Evolutionary conservation across 2,888 invertebrate species (phyloP).

Genomic region (Agyllia agylla): DNA sequence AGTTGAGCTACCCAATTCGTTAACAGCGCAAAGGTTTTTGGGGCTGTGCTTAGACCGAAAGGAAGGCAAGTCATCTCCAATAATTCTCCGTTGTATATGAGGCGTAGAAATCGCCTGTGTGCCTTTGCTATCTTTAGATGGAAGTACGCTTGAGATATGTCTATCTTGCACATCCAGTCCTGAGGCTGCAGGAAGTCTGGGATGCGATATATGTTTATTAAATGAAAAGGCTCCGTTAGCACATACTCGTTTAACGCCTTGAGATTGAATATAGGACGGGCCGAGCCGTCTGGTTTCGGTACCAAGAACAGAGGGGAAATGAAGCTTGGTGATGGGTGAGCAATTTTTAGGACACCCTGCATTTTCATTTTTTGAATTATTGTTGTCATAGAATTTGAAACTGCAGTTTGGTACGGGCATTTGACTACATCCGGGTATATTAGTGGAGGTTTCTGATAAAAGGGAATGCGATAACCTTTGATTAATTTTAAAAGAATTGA

Average conservation of each 20-base stretch:
- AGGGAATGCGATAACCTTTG: not conserved
- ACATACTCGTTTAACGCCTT: slow-evolving; percentile 44
- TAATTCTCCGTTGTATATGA: slow-evolving; percentile 43
- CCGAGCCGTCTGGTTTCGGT: slow-evolving; percentile 25
- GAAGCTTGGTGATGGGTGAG: not conserved
- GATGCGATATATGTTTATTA: slow-evolving; percentile 46
- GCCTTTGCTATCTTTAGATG: slow-evolving; percentile 6
- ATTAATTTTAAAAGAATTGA: not conserved
- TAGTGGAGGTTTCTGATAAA: not conserved
- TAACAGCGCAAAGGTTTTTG: slow-evolving; percentile 58
- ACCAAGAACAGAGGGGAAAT: slow-evolving; percentile 36
- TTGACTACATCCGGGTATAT: not conserved
- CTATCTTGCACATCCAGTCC: slow-evolving; percentile 20
- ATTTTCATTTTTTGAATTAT: not conserved
- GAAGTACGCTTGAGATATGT: slow-evolving; percentile 50
- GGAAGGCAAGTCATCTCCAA: slow-evolving; percentile 66
- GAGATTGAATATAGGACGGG: slow-evolving; percentile 22
- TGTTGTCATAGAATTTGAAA: not conserved
- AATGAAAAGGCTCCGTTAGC: slow-evolving; percentile 9
- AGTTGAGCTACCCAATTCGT: slow-evolving; percentile 75
- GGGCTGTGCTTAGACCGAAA: slow-evolving; percentile 63
- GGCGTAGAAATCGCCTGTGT: slow-evolving; percentile 66
- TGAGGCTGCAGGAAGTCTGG: slow-evolving; percentile 39
- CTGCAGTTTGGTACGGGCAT: not conserved
- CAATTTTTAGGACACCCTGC: not conserved